Base-by-base conservation (phyloP, 2,797 vertebrate genomes). In the Sphaeramia orbicularis region DNA sequence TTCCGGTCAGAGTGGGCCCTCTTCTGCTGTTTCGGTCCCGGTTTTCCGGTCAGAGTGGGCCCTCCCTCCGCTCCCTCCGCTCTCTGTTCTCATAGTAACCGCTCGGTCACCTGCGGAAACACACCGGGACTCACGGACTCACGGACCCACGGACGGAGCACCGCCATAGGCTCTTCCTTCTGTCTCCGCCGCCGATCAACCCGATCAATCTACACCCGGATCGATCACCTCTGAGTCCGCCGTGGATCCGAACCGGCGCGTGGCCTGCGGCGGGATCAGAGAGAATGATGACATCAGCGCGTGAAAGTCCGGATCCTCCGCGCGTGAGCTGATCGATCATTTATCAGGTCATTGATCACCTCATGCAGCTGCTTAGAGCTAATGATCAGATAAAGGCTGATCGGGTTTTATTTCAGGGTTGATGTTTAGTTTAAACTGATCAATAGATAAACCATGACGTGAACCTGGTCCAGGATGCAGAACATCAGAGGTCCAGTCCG, bases 71-170 rank as follows among this genome's bases (percentile, higher is more conserved):
- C 2, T 1, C 1, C 0, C 10, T 3, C 10, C 3, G 0, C 11
- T 71, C 83, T 84, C 63, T 57, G 55, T 45, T 71, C 72, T 72
- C 84, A 65, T 85, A 82, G 87, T 85, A 89, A 87, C 27, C 41
- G 40, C 40, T 41, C 84, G 59, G 73, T 78, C 84, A 89, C 82
- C 87, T 89, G 85, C 85, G 80, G 77, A 63, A 86, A 78, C 83
- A 70, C 80, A 84, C 78, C 74, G 72, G 79, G 74, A 77, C 74
- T 57, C 71, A 6, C 62, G 8, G 61, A 70, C 60, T 44, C 62
- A 1, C 65, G 35, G 65, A 15, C 54, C 18, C 45, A 71, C 54
- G 1, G 8, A 65, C 72, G 4, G 57, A 67, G 21, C 45, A 14
- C 24, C 15, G 37, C n/a, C n/a, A 13, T 10, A 32, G 11, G 27